Base-by-base conservation (phyloP, 2,113 vertebrate genomes). In the Hoplias malabaricus region DNA sequence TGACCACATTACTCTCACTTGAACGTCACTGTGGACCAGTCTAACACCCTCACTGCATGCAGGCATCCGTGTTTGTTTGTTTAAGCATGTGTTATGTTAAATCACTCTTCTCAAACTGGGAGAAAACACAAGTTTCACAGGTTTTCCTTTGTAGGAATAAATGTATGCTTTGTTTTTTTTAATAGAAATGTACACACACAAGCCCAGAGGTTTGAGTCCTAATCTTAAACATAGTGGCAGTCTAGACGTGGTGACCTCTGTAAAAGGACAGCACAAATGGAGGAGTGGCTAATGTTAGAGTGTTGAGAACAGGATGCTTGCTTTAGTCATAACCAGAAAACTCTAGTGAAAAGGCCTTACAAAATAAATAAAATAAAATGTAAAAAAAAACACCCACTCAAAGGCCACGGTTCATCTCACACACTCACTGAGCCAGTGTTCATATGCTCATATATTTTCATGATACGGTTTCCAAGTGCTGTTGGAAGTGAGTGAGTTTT, bases 271-370 rank as follows among this genome's bases (percentile, higher is more conserved):
- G 43, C 27, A 8, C 25, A 53, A 61, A 75, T 57, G 34, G 43
- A 43, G 42, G 21, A 69, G 61, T 40, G 57, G 21, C 48, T 62
- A 9, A 3, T 62, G 46, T 42, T 69, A 66, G 12, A 67, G 33
- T 23, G 70, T 68, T 16, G 16, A 54, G 27, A 71, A 23, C 68
- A 27, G 23, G 50, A 34, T 12, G 1, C 57, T 78, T 43, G 75
- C 31, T 48, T 61, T 43, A 78, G 66, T 75, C 79, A 29, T 40
- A 70, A 70, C 48, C 43, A 23, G 43, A 70, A 75, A n/a, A 34
- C 21, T 67, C 23, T 19, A 16, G 42, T 54, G 61, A 57, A 11
- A 42, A 77, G 31, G 21, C 11, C 74, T 67, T 38, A 77, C 48
- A 71, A n/a, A n/a, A n/a, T n/a, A n/a, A n/a, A n/a, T n/a, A n/a